Conservation (phyloP, 2,797 vertebrate species). For the Notolepis coatsorum region DNA sequence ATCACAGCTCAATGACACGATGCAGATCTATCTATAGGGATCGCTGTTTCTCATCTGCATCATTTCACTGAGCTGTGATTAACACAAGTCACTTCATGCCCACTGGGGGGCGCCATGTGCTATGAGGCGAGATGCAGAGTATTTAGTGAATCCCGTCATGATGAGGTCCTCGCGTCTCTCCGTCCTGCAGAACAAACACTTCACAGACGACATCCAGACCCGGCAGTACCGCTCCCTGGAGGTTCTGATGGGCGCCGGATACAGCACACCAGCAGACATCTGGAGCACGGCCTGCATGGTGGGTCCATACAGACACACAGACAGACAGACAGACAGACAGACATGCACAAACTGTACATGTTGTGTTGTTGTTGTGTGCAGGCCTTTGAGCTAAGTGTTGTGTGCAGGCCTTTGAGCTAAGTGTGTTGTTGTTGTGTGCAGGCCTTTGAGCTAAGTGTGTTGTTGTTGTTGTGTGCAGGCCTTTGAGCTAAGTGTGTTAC, state of each 20-base stretch:
- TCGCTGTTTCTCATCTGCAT: too few relatives aligned
- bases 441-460: conserved; percentile 93
- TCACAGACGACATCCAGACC: conserved; percentile 95
- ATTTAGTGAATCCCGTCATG: too few relatives aligned
- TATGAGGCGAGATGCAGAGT: too few relatives aligned
- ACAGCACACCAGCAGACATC: conserved; percentile 91
- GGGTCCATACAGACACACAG: conserved; percentile 15
- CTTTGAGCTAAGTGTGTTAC: too few relatives aligned
- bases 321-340: neutral
- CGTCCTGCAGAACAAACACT: conserved; percentile 88
- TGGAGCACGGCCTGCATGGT: conserved; percentile 98
- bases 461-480: conserved; percentile 76
- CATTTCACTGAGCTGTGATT: too few relatives aligned
- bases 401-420: too few relatives aligned
- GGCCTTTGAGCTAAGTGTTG: conserved; percentile 98
- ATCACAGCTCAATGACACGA: too few relatives aligned
- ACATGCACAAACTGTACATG: neutral
- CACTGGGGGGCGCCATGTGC: too few relatives aligned
- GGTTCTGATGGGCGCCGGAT: conserved; percentile 89
- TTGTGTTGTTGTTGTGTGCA: conserved; percentile 44
- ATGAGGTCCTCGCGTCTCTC: neutral
- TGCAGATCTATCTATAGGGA: too few relatives aligned
- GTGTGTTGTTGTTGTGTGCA: conserved; percentile 43
- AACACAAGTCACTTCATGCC: too few relatives aligned
- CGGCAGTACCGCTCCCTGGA: conserved; percentile 93